Evolutionary conservation across 2,113 vertebrate species (phyloP), one percentile per base, ranked within the genome.

Genomic region (Silurus glanis): DNA sequence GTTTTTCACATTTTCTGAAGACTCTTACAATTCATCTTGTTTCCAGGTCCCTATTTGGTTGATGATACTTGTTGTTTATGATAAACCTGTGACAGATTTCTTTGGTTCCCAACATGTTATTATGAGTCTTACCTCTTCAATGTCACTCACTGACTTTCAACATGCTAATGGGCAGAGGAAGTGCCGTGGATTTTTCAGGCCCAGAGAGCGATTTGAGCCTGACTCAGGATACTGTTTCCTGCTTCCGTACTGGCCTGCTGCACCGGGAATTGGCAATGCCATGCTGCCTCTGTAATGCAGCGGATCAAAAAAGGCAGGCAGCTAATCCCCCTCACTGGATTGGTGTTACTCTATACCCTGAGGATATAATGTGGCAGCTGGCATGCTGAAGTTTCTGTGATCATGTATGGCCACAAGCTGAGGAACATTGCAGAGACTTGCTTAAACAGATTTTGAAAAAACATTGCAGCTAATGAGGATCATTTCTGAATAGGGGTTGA

Each of bases 101-200:
- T 92, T 88, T 85, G 25, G 91, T 89, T 88, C n/a, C 25, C 90
- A 88, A 58, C 3, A 87, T 87, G 91, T 89, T 94, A 91, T 93
- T 94, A 92, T 92, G 90, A 94, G 89, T 89, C 88, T 90, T 89
- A 91, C 89, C 89, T 91, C 88, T 87, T 90, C 87, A 49, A 82
- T 80, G 28, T 86, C 3, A 56, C 89, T 87, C 16, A 67, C 1
- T 58, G 8, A 51, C 87, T 88, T 59, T 84, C 84, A 88, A 85
- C 92, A 90, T 84, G 86, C 88, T 94, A 94, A 95, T 95, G 93
- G 93, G 91, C 90, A 91, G 89, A 93, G 94, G 94, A 95, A 94
- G 93, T 93, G 91, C 88, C 83, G 75, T 89, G 90, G 91, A 94
- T 93, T 92, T 95, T 92, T 89, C 87, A 79, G 72, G 61, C 59